Conservation (phyloP, 2,797 vertebrate species). For the Hydrophis major region DNA sequence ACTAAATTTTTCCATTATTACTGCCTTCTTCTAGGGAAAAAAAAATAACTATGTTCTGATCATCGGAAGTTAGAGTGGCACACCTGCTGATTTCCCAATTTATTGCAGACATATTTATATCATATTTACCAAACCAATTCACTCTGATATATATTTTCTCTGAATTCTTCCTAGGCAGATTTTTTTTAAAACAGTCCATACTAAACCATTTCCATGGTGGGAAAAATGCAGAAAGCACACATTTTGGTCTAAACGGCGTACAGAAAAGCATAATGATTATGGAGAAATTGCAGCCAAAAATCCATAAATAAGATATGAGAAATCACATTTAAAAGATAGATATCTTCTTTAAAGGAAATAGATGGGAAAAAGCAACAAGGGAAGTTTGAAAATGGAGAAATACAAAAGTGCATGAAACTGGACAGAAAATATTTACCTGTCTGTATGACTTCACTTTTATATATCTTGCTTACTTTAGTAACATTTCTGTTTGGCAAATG, state of each 20-base stretch:
- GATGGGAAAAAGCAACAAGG: neutral
- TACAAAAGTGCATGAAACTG: neutral
- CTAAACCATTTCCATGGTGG: neutral
- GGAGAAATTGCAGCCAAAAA: neutral
- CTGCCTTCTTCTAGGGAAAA: neutral
- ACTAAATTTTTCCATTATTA: too few species aligned
- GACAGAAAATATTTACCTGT: neutral
- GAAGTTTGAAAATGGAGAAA: neutral
- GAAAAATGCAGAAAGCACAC: neutral
- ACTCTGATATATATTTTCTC: neutral
- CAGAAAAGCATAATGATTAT: neutral
- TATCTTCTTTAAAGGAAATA: neutral
- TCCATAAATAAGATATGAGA: neutral
- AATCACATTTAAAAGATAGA: neutral
- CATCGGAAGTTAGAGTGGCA: neutral
- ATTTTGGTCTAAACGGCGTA: neutral
- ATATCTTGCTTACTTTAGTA: neutral
- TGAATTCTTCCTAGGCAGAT: neutral
- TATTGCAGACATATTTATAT: neutral
- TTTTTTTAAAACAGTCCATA: neutral
- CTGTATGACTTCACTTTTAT: neutral
- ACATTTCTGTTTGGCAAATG: neutral
- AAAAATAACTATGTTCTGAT: neutral
- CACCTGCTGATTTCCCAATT: neutral
- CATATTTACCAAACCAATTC: neutral